A percentile compares a stretch with the other conserved stretches of the same genome.
These are phyloP conservation scores for Cliona cf. orientalis DNA, from an alignment of 37 sponge, comb jelly and placozoan species.

Conservation along the genomic window DNA sequence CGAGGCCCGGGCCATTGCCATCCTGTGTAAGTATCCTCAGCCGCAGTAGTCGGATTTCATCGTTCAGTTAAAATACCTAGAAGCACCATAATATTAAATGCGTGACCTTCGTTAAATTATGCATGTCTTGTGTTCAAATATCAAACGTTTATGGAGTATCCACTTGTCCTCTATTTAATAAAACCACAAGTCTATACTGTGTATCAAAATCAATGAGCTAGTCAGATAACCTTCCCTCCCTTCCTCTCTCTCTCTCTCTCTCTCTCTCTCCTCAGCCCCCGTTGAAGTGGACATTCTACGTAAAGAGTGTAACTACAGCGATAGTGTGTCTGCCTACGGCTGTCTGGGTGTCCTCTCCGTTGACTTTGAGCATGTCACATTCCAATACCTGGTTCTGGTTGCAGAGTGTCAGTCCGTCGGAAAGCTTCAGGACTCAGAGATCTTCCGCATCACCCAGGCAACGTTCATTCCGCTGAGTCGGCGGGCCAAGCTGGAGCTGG, in stretches of 20 bases:
- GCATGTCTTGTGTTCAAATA: too few species aligned
- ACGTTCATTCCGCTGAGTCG: slow-evolving; percentile 52
- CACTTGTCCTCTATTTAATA: too few species aligned
- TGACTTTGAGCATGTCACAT: background rate
- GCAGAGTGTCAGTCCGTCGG: slow-evolving; percentile 77
- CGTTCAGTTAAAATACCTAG: background rate
- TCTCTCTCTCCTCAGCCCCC: slow-evolving; percentile 44
- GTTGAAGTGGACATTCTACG: slow-evolving; percentile 64
- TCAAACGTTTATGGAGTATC: too few species aligned
- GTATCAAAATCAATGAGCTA: too few species aligned
- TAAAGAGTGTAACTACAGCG: slow-evolving; percentile 42
- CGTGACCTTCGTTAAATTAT: too few species aligned
- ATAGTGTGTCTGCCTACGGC: slow-evolving; percentile 61
- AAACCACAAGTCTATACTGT: too few species aligned
- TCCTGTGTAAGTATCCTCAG: slow-evolving; percentile 80
- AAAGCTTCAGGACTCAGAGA: slow-evolving; percentile 60
- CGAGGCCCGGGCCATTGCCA: slow-evolving; percentile 64
- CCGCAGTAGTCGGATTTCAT: background rate
- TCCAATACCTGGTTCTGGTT: slow-evolving; percentile 73
- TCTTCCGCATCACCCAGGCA: slow-evolving; percentile 76
- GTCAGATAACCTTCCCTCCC: too few species aligned
- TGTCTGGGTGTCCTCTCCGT: slow-evolving; percentile 77
- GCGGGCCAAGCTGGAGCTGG: slow-evolving; percentile 47
- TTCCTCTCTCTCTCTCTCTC: too few species aligned
- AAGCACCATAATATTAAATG: background rate